Evolutionary conservation across 2,113 vertebrate species (phyloP).

Genomic region (Haemorhous mexicanus): DNA sequence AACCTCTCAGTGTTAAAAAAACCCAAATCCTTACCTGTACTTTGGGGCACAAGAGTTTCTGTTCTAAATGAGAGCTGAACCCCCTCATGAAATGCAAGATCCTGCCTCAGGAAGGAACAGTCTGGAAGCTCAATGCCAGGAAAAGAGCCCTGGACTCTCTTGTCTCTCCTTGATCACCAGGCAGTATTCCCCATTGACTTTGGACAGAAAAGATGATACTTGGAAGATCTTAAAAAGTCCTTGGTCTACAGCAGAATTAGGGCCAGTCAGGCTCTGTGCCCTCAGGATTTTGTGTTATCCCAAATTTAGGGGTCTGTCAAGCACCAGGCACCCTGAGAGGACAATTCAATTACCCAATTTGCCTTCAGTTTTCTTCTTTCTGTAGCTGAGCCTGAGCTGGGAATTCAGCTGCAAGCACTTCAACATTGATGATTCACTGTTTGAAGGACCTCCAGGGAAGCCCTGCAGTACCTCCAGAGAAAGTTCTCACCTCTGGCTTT

Average conservation of each 20-base stretch:
- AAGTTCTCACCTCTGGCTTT: constrained; percentile 61
- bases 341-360: background rate
- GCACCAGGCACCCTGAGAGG: background rate
- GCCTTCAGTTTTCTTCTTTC: background rate
- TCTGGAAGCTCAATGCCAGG: background rate
- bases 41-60: background rate
- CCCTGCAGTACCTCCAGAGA: constrained; percentile 43
- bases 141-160: background rate
- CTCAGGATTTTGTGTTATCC: background rate
- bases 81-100: background rate
- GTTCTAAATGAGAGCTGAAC: background rate
- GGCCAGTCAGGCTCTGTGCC: background rate
- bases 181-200: background rate
- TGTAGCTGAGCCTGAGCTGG: background rate
- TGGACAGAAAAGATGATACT: background rate
- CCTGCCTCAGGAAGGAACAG: background rate
- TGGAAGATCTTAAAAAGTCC: background rate
- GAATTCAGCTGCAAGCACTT: constrained; percentile 40
- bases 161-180: background rate
- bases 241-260: background rate
- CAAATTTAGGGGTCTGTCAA: background rate
- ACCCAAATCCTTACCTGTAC: background rate
- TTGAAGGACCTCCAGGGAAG: constrained; percentile 64
- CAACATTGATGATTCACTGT: constrained; percentile 53
- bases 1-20: background rate